Conservation (phyloP, 2,888 invertebrate species). For the Drosophila meridiana region DNA sequence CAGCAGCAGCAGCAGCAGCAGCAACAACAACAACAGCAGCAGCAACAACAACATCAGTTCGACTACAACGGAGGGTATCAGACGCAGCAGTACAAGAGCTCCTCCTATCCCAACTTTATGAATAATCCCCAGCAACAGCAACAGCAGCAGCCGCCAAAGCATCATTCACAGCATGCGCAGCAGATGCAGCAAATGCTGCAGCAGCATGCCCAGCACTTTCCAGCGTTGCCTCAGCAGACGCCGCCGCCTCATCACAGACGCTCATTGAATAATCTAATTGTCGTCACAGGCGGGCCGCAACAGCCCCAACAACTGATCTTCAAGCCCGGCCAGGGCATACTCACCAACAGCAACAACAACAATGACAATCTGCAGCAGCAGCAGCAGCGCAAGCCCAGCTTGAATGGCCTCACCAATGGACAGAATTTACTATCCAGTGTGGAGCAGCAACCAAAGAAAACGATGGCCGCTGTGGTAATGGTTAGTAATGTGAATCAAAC, state of each 20-base stretch:
- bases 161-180: conserved; percentile 62
- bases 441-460: conserved; percentile 77
- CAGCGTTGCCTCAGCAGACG: conserved; percentile 76
- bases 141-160: conserved; percentile 53
- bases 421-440: conserved; percentile 32
- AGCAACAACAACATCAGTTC: conserved; percentile 46
- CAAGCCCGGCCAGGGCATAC: conserved; percentile 81
- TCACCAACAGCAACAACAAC: conserved; percentile 65
- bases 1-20: conserved; percentile 45
- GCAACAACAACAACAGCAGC: conserved; percentile 45
- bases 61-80: conserved; percentile 72
- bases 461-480: conserved; percentile 83
- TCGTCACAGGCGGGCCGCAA: conserved; percentile 82
- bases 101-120: conserved; percentile 84
- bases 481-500: conserved; percentile 82
- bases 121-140: conserved; percentile 71
- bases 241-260: conserved; percentile 80
- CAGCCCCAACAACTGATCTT: conserved; percentile 82
- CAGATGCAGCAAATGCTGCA: conserved; percentile 75
- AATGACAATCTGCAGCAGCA: conserved; percentile 56
- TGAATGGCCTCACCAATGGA: conserved; percentile 51
- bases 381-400: conserved; percentile 68
- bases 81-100: conserved; percentile 82
- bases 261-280: conserved; percentile 84
- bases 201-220: conserved; percentile 75